Evolutionary conservation across 2,113 vertebrate species (phyloP).

Genomic region (Nycticorax nycticorax): DNA sequence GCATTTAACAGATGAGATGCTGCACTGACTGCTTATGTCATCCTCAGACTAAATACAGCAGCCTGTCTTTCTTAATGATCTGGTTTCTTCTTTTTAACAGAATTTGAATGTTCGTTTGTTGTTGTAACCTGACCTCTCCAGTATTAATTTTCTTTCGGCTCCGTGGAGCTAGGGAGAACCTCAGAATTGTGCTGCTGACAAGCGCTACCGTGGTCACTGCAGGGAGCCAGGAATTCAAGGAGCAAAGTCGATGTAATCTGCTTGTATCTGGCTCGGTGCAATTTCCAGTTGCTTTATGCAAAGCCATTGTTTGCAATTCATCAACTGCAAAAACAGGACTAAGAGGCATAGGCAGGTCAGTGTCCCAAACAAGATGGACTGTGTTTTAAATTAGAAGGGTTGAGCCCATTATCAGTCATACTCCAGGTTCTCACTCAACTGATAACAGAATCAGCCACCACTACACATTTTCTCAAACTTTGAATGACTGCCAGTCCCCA

Average conservation of each 20-base stretch:
- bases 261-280: background rate
- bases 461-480: background rate
- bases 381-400: background rate
- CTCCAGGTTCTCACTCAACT: background rate
- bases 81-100: slow-evolving; percentile 2
- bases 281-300: slow-evolving; percentile 5
- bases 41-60: background rate
- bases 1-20: background rate
- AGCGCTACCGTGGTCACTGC: background rate
- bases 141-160: background rate
- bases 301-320: slow-evolving; percentile 3
- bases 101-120: slow-evolving; percentile 23
- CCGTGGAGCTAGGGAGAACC: background rate
- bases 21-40: background rate
- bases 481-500: background rate
- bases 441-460: background rate
- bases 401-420: background rate
- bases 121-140: slow-evolving; percentile 10
- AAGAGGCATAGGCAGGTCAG: background rate
- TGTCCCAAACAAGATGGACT: background rate
- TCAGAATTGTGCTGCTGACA: background rate
- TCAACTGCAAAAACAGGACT: background rate
- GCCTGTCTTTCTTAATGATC: background rate
- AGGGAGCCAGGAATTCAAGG: background rate
- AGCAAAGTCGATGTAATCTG: background rate